These are phyloP conservation scores for Clepsis dumicolana DNA, from an alignment of 2,888 invertebrate species.

Conservation along the genomic window DNA sequence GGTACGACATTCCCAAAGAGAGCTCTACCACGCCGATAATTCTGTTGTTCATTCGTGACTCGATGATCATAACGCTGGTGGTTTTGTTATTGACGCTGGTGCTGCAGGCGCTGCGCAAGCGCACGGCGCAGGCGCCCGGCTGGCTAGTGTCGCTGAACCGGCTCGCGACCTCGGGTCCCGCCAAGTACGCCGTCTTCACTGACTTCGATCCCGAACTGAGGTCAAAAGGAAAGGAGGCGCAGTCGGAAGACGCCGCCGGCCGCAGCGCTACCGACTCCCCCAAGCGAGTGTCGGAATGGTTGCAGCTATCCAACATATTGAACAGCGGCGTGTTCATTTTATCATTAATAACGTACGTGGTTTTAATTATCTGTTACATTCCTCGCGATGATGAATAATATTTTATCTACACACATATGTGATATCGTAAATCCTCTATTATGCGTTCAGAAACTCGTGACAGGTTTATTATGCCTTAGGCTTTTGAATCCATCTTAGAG, in stretches of 20 bases:
- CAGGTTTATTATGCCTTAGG: too few species aligned
- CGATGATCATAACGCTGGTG: conserved; percentile 72
- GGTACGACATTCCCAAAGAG: conserved; percentile 86
- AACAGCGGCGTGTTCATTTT: conserved; percentile 71
- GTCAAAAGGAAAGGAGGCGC: conserved; percentile 55
- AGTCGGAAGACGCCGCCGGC: conserved; percentile 58
- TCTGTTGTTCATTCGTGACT: conserved; percentile 75
- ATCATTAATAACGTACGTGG: conserved; percentile 64
- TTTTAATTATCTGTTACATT: conserved; percentile 71
- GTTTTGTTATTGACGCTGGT: conserved; percentile 71
- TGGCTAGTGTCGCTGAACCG: conserved; percentile 69
- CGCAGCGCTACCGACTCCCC: conserved; percentile 50
- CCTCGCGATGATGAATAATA: conserved; percentile 59
- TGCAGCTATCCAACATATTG: conserved; percentile 71
- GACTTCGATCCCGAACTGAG: conserved; percentile 73
- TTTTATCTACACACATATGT: not conserved
- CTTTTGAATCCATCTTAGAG: too few species aligned
- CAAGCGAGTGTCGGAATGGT: conserved; percentile 66
- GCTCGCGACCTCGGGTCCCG: conserved; percentile 68
- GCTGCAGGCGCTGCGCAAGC: conserved; percentile 67
- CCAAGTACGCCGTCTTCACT: conserved; percentile 74
- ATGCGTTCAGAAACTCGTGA: too few species aligned
- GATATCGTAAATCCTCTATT: not conserved
- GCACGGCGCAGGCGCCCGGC: conserved; percentile 62
- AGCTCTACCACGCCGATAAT: conserved; percentile 87